Evolutionary conservation across 2,888 invertebrate genomes (phyloP), one percentile per base, ranked within the genome.

Genomic region (Platynereis dumerilii): DNA sequence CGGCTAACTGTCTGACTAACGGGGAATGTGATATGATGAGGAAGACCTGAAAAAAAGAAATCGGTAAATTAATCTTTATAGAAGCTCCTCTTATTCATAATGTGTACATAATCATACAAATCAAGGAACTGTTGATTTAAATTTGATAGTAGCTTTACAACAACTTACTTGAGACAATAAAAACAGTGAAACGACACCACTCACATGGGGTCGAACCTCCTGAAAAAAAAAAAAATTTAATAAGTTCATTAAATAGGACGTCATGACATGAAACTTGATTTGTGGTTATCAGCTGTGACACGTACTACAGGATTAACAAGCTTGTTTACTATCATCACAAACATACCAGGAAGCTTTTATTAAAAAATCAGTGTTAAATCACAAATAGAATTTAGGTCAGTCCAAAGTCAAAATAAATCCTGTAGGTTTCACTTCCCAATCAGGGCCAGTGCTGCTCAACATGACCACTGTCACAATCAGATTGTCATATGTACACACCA

Each of bases 1-100:
- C 80, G 48, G 96, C 94, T 72, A 98, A 85, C 5, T 92, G 91
- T 76, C 93, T 91, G 2, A 97, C 94, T 73, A 98, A 88, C 0
- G 96, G 94, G 1, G 91, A 89, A 82, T 97, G 94, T 2, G 92
- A 91, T 70, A 97, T 90, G 71, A 97, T 96, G 65, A 97, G 87
- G 86, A 97, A 97, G 56, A 98, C 85, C 83, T 86, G 75, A 39
- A 67, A 24, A 48, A 54, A 44, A 34, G 15, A 17, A 52, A 52
- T 5, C 10, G 24, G n/a, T 52, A n/a, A n/a, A 15, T 15, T 42
- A 42, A 15, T 42, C 42, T 42, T 10, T 42, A 17, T 42, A 17
- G 12, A 42, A 15, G 42, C 15, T 42, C 15, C 12, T 28, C 20
- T 20, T n/a, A 26, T 20, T 39, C 24, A 1, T 7, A 29, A 7